These are phyloP conservation scores for Cryptus armator DNA, from an alignment of 2,888 invertebrate species.

Conservation along the genomic window DNA sequence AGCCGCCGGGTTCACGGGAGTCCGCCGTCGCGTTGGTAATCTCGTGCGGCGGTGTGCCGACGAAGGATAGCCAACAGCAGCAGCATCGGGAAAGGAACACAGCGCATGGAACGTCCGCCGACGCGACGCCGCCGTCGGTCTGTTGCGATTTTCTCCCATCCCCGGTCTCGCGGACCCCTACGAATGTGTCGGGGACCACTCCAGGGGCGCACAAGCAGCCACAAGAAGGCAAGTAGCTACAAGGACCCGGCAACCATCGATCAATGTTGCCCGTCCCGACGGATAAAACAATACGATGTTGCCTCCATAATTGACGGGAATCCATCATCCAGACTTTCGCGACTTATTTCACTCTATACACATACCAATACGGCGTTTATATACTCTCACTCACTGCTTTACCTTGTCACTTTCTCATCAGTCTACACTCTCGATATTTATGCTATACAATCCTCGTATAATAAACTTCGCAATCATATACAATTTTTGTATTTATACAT, in stretches of 20 bases:
- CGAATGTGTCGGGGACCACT: conserved; percentile 70
- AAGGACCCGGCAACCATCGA: conserved; percentile 81
- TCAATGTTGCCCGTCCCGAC: conserved; percentile 84
- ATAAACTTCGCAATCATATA: conserved; percentile 57
- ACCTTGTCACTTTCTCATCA: conserved; percentile 50
- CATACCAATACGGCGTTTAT: conserved; percentile 40
- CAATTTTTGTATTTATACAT: conserved; percentile 41
- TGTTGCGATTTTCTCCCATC: conserved; percentile 48
- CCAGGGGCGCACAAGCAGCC: conserved; percentile 68
- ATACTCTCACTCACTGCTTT: conserved; percentile 51
- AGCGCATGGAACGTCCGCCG: conserved; percentile 66
- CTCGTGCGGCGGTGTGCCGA: conserved; percentile 70
- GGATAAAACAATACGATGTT: conserved; percentile 85
- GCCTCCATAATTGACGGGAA: conserved; percentile 85
- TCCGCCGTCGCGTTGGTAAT: conserved; percentile 73
- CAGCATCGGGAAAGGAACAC: conserved; percentile 60
- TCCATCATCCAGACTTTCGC: conserved; percentile 84
- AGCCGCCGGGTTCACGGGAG: conserved; percentile 71
- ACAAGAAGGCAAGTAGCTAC: conserved; percentile 80
- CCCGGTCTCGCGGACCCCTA: conserved; percentile 55
- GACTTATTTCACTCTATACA: conserved; percentile 69
- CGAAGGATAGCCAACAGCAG: conserved; percentile 69
- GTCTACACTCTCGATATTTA: conserved; percentile 16
- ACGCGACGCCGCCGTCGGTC: conserved; percentile 64
- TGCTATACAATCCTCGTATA: neutral